Evolutionary conservation across 1,140 invertebrate species (phyloP), one percentile per base, ranked within the genome.

Genomic region (Aphelenchoides fujianensis): DNA sequence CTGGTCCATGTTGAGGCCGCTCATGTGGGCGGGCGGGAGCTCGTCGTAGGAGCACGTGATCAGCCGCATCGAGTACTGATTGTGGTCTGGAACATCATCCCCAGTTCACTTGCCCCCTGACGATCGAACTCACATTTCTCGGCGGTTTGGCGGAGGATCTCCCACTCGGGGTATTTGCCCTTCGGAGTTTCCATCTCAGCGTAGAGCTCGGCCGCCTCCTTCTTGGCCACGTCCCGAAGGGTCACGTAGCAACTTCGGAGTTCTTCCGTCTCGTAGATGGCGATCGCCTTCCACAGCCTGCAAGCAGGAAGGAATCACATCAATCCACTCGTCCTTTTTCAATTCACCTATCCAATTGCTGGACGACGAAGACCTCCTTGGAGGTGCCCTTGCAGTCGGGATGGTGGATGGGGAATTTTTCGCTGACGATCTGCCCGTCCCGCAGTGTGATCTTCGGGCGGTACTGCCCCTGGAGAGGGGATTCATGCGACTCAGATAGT

Each of bases 371-470:
- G 0, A 23, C 32, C 2, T 34, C 36, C 34, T 66, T 66, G 2
- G n/a, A 41, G 36, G 31, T 37, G 9, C 36, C 32, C n/a, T 35
- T 12, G 31, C 63, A 66, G 23, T 19, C 12, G 2, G 63, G 63
- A 66, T 66, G 63, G 32, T 66, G 63, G 1, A 16, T 31, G n/a
- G 63, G 63, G 32, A 34, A 36, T 55, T 48, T 34, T 12, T 30
- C 32, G 1, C 32, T 36, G 28, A 37, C 32, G 53, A 66, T 66
- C 12, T 30, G 16, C 1, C 27, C 63, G 3, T 66, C 32, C 2
- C 36, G 31, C 23, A 66, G 27, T 66, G 63, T 66, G 36, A 66
- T 66, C 53, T 66, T 66, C 53, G 63, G 63, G 3, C 63, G 31
- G 32, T 41, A 66, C 36, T n/a, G 32, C 31, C 63, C 63, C 9